Percentiles rank a stretch among this genome's conserved stretches.
Conservation (phyloP, 1,140 invertebrate genomes). For the Periplaneta americana region DNA sequence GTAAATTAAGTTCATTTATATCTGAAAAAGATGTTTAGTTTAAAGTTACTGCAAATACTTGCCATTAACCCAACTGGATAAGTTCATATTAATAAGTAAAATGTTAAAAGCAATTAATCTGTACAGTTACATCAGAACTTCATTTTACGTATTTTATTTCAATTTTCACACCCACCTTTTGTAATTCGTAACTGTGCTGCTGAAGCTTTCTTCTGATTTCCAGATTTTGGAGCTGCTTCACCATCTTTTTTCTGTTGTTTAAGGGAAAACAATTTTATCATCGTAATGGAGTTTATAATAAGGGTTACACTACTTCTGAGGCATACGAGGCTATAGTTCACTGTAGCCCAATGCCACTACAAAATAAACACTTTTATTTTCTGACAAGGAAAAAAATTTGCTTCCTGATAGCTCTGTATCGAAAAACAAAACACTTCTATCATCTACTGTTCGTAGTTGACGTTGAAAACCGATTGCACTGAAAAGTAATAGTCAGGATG, state of each 20-base stretch:
- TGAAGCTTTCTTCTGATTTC: conserved; percentile 84
- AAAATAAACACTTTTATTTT: background rate
- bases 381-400: background rate
- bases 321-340: background rate
- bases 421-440: background rate
- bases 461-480: background rate
- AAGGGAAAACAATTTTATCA: conserved; percentile 97
- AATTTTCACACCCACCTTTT: conserved; percentile 66
- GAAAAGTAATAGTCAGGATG: background rate
- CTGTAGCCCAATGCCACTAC: background rate
- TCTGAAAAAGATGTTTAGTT: conserved; percentile 59
- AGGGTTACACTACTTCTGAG: background rate
- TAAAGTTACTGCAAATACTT: background rate
- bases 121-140: too few species aligned
- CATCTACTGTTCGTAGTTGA: background rate
- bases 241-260: conserved; percentile 98
- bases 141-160: background rate
- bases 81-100: background rate
- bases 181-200: conserved; percentile 94
- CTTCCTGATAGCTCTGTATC: background rate
- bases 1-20: conserved; percentile 95
- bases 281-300: conserved; percentile 33
- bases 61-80: background rate
- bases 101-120: conserved; percentile 12
- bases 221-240: conserved; percentile 66